Conservation (phyloP, 2,888 invertebrate genomes). For the Luffia ferchaultella region DNA sequence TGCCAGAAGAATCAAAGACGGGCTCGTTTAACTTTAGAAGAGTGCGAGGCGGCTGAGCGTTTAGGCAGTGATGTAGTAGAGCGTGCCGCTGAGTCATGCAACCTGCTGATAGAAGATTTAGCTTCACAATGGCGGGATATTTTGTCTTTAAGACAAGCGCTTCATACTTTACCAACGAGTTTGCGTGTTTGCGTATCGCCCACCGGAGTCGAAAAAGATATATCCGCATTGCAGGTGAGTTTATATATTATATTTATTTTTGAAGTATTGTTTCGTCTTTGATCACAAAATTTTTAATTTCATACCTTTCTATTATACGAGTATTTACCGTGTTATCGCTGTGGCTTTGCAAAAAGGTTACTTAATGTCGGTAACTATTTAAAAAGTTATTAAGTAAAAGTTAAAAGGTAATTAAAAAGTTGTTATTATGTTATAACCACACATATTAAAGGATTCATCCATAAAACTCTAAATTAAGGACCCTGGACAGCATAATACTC, state of each 20-base stretch:
- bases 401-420: too few relatives aligned
- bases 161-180: slow-evolving; percentile 80
- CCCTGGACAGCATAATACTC: too few relatives aligned
- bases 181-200: slow-evolving; percentile 81
- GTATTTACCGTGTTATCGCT: too few relatives aligned
- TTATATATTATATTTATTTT: slow-evolving; percentile 15
- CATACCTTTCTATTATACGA: too few relatives aligned
- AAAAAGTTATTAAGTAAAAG: too few relatives aligned
- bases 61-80: slow-evolving; percentile 81
- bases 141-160: slow-evolving; percentile 75
- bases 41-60: slow-evolving; percentile 77
- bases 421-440: too few relatives aligned
- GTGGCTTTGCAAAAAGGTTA: too few relatives aligned
- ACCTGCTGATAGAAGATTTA: slow-evolving; percentile 74
- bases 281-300: too few relatives aligned
- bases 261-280: too few relatives aligned
- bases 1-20: slow-evolving; percentile 74
- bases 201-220: slow-evolving; percentile 77
- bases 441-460: too few relatives aligned
- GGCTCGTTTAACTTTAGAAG: slow-evolving; percentile 71
- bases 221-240: slow-evolving; percentile 65
- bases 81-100: slow-evolving; percentile 77
- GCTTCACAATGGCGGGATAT: slow-evolving; percentile 80
- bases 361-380: too few relatives aligned
- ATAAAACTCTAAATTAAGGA: too few relatives aligned